Evolutionary conservation across 2,797 vertebrate genomes (phyloP).

Genomic region (Jordanella pulchra): DNA sequence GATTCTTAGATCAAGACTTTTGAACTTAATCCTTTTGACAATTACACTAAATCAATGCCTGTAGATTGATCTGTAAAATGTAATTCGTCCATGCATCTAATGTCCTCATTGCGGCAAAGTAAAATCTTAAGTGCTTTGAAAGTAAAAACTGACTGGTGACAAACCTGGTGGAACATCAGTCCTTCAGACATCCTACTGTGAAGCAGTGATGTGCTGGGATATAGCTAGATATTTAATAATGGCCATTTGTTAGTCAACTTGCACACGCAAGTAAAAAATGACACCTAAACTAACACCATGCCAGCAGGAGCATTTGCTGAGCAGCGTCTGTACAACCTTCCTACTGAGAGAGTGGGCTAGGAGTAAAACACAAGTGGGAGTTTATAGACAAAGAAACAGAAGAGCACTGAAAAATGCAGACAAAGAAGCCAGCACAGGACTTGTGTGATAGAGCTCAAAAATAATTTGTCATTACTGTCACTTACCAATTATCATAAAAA

Average conservation of each 20-base stretch:
- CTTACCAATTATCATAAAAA: constrained; percentile 18
- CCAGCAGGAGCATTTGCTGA: constrained; percentile 65
- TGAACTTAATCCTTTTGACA: neutral
- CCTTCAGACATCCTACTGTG: constrained; percentile 25
- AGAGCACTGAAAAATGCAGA: constrained; percentile 26
- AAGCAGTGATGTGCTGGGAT: constrained; percentile 40
- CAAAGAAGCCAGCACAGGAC: constrained; percentile 30
- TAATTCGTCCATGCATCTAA: neutral
- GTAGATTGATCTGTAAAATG: neutral
- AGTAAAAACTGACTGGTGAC: neutral
- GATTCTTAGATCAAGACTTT: neutral
- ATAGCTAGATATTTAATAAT: constrained; percentile 38
- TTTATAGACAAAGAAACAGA: constrained; percentile 45
- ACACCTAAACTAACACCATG: constrained; percentile 58
- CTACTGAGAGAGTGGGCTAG: constrained; percentile 66
- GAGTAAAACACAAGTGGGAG: constrained; percentile 63
- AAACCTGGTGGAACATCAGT: constrained; percentile 9
- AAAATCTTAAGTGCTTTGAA: constrained; percentile 3
- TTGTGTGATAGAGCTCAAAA: constrained; percentile 47
- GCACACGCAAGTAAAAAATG: constrained; percentile 37
- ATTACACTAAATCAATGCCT: neutral
- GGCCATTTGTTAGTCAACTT: constrained; percentile 57
- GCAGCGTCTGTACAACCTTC: constrained; percentile 56
- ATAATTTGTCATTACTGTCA: constrained; percentile 24
- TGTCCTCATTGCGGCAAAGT: neutral